phyloP scores from a whole-genome alignment of 2,797 vertebrate species.

The Dipus sagitta region DNA sequence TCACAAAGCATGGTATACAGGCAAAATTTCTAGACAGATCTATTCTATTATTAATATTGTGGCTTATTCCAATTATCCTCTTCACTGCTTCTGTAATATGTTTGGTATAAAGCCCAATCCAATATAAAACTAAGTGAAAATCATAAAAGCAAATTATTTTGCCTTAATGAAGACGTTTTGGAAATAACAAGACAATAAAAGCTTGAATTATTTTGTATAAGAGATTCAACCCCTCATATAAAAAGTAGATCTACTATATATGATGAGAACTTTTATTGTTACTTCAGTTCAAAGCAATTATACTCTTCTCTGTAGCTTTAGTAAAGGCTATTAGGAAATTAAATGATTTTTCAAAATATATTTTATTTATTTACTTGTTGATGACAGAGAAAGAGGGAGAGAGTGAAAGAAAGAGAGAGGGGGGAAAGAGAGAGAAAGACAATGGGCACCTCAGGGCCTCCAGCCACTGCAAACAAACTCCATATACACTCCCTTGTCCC shows the following conservation, averaged over 20 bases:
- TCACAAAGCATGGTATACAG: constrained; percentile 83
- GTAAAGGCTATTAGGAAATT: background rate
- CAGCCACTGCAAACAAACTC: too few relatives aligned
- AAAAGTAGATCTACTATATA: constrained; percentile 60
- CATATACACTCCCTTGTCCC: too few relatives aligned
- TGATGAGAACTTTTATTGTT: constrained; percentile 62
- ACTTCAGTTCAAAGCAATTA: constrained; percentile 2
- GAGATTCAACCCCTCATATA: constrained; percentile 61
- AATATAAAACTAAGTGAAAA: constrained; percentile 84
- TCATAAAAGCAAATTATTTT: constrained; percentile 65
- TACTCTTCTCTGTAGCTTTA: constrained; percentile 33
- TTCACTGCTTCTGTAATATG: constrained; percentile 78
- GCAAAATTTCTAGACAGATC: constrained; percentile 82
- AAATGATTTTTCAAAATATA: too few relatives aligned
- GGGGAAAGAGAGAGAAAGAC: too few relatives aligned
- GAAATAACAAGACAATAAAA: constrained; percentile 47
- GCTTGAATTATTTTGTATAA: constrained; percentile 72
- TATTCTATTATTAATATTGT: constrained; percentile 85
- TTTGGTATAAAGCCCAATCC: constrained; percentile 81
- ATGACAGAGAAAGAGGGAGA: too few relatives aligned
- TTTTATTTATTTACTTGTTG: too few relatives aligned
- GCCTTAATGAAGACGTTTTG: constrained; percentile 75
- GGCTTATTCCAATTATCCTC: constrained; percentile 85
- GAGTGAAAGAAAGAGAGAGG: too few relatives aligned
- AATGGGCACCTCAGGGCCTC: too few relatives aligned